Base-by-base conservation (phyloP, 2,888 invertebrate species). In the Prosapia bicincta region DNA sequence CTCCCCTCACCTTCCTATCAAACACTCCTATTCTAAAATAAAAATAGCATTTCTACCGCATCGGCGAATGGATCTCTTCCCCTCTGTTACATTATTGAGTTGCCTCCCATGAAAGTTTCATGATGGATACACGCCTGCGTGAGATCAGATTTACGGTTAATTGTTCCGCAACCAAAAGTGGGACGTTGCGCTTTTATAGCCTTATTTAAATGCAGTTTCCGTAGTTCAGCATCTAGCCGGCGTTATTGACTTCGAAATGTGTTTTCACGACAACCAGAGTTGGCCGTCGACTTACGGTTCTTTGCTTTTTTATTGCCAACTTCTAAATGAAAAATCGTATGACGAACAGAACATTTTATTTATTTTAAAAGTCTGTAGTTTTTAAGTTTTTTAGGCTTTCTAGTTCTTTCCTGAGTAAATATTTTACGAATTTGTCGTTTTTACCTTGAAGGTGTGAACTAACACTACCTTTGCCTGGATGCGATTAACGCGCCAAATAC, bases 131-230 rank as follows among this genome's bases (percentile, higher is more conserved):
- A 54, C 54, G 20, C 20, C 20, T 3, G 3, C 7, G 54, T 20
- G 54, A 20, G 30, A 30, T 15, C 54, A 54, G 54, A 54, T 54
- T 54, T 54, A 54, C 54, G n/a, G 54, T 20, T 54, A 54, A 54
- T 54, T 54, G 54, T 54, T n/a, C 54, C 20, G 3, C 20, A 20
- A 54, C n/a, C 20, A 54, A 20, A 54, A 54, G 54, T 54, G 3
- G 54, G 20, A 54, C 2, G 54, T 20, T 54, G 54, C 54, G 54
- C 54, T 54, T 54, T 54, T 54, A 54, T 54, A 20, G n/a, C 54
- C 54, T 54, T 54, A 54, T 54, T 54, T 54, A 54, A 54, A 54
- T 54, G 54, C 54, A 54, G 54, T 54, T 54, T 54, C 38, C 54
- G 54, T 54, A 5, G 3, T 20, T 54, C 54, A 20, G 54, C 2